These are phyloP conservation scores for Idaea biselata DNA, from an alignment of 2,888 invertebrate species.

Conservation along the genomic window DNA sequence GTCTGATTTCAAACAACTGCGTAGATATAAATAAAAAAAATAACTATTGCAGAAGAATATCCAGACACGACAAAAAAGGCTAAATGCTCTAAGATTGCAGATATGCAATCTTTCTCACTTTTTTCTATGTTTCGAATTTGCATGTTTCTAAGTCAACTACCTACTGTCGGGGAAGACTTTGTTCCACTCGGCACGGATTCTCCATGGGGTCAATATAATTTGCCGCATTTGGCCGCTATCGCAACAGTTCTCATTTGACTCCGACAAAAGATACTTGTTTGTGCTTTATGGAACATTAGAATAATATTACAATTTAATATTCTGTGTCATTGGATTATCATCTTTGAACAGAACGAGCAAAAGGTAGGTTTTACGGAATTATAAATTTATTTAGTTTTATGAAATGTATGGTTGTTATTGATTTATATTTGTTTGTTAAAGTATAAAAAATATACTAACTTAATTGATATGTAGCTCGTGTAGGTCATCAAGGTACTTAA, in stretches of 20 bases:
- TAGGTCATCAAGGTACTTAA: neutral
- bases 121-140: neutral
- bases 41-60: neutral
- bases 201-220: conserved; percentile 18
- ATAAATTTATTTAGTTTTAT: neutral
- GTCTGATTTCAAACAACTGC: neutral
- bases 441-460: neutral
- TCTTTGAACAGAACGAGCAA: neutral
- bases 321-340: neutral
- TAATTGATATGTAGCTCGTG: neutral
- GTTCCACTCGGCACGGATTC: conserved; percentile 10
- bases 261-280: conserved; percentile 42
- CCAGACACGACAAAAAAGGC: neutral
- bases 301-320: neutral
- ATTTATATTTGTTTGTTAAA: neutral
- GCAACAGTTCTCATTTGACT: conserved; percentile 56
- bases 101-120: neutral
- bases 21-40: neutral
- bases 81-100: neutral
- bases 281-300: neutral
- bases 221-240: conserved; percentile 36
- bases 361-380: neutral
- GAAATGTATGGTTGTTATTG: neutral
- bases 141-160: neutral
- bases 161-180: conserved; percentile 10